Conservation (phyloP, 2,888 invertebrate genomes). For the Lacanobia oleracea region DNA sequence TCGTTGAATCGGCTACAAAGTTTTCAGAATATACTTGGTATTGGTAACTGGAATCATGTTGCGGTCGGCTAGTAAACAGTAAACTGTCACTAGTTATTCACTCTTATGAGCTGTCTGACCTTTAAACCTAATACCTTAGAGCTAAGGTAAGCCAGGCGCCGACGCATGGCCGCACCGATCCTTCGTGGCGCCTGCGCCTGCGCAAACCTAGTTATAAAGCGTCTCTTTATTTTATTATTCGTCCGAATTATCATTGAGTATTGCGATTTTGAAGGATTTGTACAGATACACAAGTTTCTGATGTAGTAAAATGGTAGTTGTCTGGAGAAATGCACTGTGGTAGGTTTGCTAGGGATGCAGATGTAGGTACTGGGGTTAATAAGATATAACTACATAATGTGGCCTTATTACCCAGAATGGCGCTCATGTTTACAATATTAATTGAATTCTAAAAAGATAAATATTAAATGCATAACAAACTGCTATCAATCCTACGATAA, state of each 20-base stretch:
- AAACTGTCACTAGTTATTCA: conserved; percentile 56
- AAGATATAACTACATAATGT: not conserved
- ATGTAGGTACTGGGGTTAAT: not conserved
- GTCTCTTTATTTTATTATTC: conserved; percentile 35
- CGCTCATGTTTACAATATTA: conserved; percentile 1
- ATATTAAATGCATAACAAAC: not conserved
- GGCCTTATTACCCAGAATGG: conserved; percentile 1
- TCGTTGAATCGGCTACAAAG: conserved; percentile 19
- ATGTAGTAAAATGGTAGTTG: conserved; percentile 14
- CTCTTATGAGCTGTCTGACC: conserved; percentile 57
- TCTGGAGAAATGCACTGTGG: not conserved
- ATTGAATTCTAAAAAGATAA: not conserved
- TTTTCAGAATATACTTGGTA: conserved; percentile 36
- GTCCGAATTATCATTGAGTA: conserved; percentile 16
- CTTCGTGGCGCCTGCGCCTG: conserved; percentile 55
- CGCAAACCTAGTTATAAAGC: conserved; percentile 30
- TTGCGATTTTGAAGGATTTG: conserved; percentile 18
- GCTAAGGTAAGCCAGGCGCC: conserved; percentile 57
- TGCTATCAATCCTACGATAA: not conserved
- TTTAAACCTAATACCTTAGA: conserved; percentile 60
- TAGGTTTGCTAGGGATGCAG: not conserved
- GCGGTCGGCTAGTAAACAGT: conserved; percentile 44
- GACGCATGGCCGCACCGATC: conserved; percentile 42
- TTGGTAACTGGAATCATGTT: conserved; percentile 36
- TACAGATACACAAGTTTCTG: not conserved